phyloP scores from a whole-genome alignment of 2,888 invertebrate genomes.

The Neelides folsomi region DNA sequence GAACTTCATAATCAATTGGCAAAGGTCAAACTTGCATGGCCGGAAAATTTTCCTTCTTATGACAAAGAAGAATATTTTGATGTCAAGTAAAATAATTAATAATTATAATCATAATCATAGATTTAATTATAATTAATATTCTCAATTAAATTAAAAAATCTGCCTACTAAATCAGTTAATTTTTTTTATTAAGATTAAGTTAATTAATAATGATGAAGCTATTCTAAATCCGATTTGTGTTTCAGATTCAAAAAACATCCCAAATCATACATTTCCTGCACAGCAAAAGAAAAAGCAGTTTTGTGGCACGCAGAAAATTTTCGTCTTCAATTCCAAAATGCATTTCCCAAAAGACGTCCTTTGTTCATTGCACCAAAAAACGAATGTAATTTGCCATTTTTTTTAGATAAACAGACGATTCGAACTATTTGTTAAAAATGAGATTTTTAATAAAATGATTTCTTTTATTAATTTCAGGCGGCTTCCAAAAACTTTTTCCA shows the following conservation, averaged over 20 bases:
- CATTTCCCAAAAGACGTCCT: slow-evolving; percentile 50
- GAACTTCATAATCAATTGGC: slow-evolving; percentile 25
- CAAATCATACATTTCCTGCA: slow-evolving; percentile 36
- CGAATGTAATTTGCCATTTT: too few species aligned
- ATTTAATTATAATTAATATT: too few species aligned
- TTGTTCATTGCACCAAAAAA: slow-evolving; percentile 58
- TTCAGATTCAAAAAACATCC: slow-evolving; percentile 12
- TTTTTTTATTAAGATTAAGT: too few species aligned
- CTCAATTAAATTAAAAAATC: too few species aligned
- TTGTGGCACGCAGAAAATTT: slow-evolving; percentile 66
- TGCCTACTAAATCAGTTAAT: too few species aligned
- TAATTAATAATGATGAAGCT: too few species aligned
- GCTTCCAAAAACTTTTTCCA: slow-evolving; percentile 27
- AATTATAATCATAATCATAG: slow-evolving; percentile 3
- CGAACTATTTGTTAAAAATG: too few species aligned
- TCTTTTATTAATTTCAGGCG: slow-evolving; percentile 7
- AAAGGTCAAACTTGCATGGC: slow-evolving; percentile 28
- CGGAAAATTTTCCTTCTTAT: slow-evolving; percentile 25
- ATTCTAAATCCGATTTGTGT: too few species aligned
- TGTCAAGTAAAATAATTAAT: slow-evolving; percentile 11
- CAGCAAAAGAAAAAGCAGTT: slow-evolving; percentile 56
- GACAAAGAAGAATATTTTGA: slow-evolving; percentile 16
- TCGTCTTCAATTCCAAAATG: slow-evolving; percentile 51
- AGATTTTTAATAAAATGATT: too few species aligned
- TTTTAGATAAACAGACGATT: too few species aligned